phyloP scores from a whole-genome alignment of 2,797 vertebrate species.

The Arremon aurantiirostris region DNA sequence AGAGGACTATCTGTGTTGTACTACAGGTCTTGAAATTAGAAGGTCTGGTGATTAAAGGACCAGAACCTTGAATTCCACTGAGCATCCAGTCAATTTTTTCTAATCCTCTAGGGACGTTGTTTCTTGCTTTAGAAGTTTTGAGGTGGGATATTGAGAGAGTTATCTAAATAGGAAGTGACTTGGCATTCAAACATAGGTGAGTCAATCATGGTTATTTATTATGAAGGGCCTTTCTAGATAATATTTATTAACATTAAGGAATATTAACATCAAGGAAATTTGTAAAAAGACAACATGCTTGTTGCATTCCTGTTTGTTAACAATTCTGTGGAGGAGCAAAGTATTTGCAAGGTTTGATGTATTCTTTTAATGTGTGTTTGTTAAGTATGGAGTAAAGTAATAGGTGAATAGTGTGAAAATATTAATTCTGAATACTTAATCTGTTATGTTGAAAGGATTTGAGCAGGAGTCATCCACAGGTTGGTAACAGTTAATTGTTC shows the following conservation, averaged over 20 bases:
- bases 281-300: background rate
- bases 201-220: background rate
- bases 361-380: background rate
- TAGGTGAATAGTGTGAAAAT: background rate
- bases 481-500: background rate
- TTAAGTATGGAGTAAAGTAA: background rate
- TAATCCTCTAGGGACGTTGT: background rate
- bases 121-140: background rate
- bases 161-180: background rate
- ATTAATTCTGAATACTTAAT: background rate
- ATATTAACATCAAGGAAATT: background rate
- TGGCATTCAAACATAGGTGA: background rate
- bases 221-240: background rate
- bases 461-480: background rate
- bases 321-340: background rate
- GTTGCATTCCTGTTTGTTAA: background rate
- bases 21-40: background rate
- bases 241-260: background rate
- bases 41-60: background rate
- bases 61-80: background rate
- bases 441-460: background rate
- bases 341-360: background rate
- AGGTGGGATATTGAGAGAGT: background rate
- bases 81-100: background rate
- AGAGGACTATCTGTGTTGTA: background rate